phyloP scores from a whole-genome alignment of 2,113 vertebrate genomes.

The Corydoras sp. region DNA sequence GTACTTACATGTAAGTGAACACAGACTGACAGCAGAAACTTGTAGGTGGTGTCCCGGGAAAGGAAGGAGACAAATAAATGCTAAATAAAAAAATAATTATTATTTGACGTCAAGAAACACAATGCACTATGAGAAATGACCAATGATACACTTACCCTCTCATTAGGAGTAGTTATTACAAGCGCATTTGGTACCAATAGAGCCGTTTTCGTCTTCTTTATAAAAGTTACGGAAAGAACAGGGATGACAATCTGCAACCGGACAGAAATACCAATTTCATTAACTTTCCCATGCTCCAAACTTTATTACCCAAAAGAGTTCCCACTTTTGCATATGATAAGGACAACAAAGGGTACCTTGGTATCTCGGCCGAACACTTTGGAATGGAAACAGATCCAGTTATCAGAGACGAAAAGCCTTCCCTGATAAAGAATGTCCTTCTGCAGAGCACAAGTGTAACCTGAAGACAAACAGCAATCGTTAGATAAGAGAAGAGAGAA shows the following conservation, averaged over 20 bases:
- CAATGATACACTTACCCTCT: constrained; percentile 69
- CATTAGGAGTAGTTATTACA: constrained; percentile 76
- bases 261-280: neutral
- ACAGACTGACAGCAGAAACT: constrained; percentile 81
- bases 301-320: neutral
- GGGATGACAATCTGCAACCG: constrained; percentile 83
- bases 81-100: constrained; percentile 54
- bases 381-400: constrained; percentile 97
- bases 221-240: constrained; percentile 72
- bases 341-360: constrained; percentile 68
- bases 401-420: constrained; percentile 87
- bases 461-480: constrained; percentile 56
- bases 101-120: too few species aligned
- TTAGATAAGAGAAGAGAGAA: neutral
- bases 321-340: neutral
- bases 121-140: too few species aligned
- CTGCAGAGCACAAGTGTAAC: constrained; percentile 63
- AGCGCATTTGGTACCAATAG: constrained; percentile 91
- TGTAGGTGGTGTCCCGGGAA: constrained; percentile 89
- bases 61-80: constrained; percentile 88
- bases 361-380: constrained; percentile 96
- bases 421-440: constrained; percentile 90
- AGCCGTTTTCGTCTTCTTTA: constrained; percentile 95
- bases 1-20: constrained; percentile 77
- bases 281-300: neutral